Base-by-base conservation (phyloP, 1,140 invertebrate species). In the Microplitis mediator region DNA sequence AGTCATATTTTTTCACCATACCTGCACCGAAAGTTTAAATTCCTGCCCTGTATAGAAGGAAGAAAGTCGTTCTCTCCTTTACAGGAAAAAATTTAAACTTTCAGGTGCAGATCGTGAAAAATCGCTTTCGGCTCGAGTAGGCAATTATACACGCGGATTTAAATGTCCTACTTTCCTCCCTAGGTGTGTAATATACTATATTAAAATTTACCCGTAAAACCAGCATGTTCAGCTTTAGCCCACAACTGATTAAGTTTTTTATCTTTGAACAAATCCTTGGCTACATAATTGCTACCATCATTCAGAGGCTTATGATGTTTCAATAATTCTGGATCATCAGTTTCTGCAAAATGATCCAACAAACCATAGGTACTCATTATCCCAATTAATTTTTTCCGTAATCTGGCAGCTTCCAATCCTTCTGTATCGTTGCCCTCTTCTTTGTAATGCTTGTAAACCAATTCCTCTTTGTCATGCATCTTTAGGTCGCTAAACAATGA, bases 401-500 rank as follows among this genome's bases (percentile, higher is more conserved):
- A 80, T 79, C 93, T 91, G 3, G 95, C 93, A 84, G 96, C 96
- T 83, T 93, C 93, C 0, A 95, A 79, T 0, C 96, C 96, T 80
- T 95, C 94, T 80, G 94, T 93, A 86, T 98, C 96, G 74, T 91
- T 90, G 45, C 94, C 93, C 77, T 97, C 94, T 69, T 91, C 89
- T 78, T 93, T 95, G 0, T 93, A 80, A 79, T 93, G 92, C 84
- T 98, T 98, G 77, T 91, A 91, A 1, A 91, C 90, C 11, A 96
- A 87, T 88, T 98, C 95, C 84, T 97, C 93, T 88, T 97, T 97
- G 79, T 98, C 96, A 71, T 98, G 96, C 56, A 97, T 90, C 87
- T 95, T 95, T 0, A 98, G 84, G 81, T 97, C 96, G 81, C 93
- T 94, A 77, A 93, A 95, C 13, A 98, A 82, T 0, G 94, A 94